Percentiles rank a stretch among this genome's conserved stretches.
phyloP scores from a whole-genome alignment of 2,888 invertebrate species.

The Platynereis dumerilii region DNA sequence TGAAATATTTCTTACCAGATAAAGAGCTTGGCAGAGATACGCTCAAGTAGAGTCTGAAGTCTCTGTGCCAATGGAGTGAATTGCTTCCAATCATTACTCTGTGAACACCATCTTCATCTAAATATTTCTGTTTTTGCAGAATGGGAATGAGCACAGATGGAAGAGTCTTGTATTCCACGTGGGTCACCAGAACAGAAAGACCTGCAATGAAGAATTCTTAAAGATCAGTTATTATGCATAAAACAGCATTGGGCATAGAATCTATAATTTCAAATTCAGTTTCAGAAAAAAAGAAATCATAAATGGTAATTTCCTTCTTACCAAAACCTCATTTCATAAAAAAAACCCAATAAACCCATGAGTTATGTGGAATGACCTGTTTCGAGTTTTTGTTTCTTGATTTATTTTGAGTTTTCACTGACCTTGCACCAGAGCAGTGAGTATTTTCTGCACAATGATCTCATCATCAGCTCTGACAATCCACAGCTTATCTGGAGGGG shows the following conservation, averaged over 20 bases:
- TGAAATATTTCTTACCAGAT: constrained; percentile 49
- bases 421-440: constrained; percentile 60
- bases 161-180: constrained; percentile 56
- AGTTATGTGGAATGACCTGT: too few species aligned
- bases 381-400: too few species aligned
- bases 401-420: constrained; percentile 20
- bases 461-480: constrained; percentile 57
- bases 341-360: too few species aligned
- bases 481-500: constrained; percentile 55
- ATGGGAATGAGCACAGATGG: constrained; percentile 50
- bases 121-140: constrained; percentile 52
- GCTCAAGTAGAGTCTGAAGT: constrained; percentile 58
- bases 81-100: constrained; percentile 49
- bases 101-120: constrained; percentile 50
- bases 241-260: too few species aligned
- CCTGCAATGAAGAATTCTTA: too few species aligned
- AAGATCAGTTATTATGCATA: too few species aligned
- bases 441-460: constrained; percentile 48
- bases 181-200: constrained; percentile 55
- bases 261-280: too few species aligned
- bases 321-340: too few species aligned
- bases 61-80: constrained; percentile 49
- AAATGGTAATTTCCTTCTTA: too few species aligned
- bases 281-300: too few species aligned
- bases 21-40: constrained; percentile 54